Base-by-base conservation (phyloP, 2,888 invertebrate species). In the Pyrrhosoma nymphula region DNA sequence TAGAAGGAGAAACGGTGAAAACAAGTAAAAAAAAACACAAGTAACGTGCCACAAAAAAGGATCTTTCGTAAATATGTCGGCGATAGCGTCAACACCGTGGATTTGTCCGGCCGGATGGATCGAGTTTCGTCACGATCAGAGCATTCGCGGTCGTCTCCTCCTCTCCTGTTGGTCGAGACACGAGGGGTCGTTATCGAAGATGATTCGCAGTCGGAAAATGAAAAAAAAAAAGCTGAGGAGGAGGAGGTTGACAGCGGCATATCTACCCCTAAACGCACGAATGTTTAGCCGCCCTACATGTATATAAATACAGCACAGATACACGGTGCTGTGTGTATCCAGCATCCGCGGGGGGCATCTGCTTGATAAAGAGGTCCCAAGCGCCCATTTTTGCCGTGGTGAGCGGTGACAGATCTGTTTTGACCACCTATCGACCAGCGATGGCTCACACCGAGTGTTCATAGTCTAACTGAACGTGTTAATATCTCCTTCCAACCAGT, bases 291-390 rank as follows among this genome's bases (percentile, higher is more conserved):
- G 26, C 26, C 69, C 23, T 35, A 16, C 26, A 82, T 82, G 16
- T 18, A 35, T 35, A 82, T 82, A 35, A 35, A 82, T 23, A 16
- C 82, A 4, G 14, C 35, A 35, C 82, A 16, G 26, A 69, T 35
- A 14, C 82, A 16, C 82, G 35, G 30, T 35, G 30, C 30, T 35
- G 82, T 82, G 16, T 30, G 82, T 30, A 8, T 16, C 30, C 82
- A 35, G 82, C 82, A 82, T 82, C 82, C 82, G 82, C 35, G 82
- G 1, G 47, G 82, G 82, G 82, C 82, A 82, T 82, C 82, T 82
- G 82, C 35, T 82, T 35, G 82, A 82, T 82, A 82, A 82, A 69
- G n/a, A 82, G 35, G 35, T 12, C n/a, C 35, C 82, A n/a, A 12
- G 12, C 69, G n/a, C 35, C n/a, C n/a, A 20, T 35, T n/a, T 16